phyloP scores from a whole-genome alignment of 2,888 invertebrate species.

The Amblyjoppa fuscipennis region DNA sequence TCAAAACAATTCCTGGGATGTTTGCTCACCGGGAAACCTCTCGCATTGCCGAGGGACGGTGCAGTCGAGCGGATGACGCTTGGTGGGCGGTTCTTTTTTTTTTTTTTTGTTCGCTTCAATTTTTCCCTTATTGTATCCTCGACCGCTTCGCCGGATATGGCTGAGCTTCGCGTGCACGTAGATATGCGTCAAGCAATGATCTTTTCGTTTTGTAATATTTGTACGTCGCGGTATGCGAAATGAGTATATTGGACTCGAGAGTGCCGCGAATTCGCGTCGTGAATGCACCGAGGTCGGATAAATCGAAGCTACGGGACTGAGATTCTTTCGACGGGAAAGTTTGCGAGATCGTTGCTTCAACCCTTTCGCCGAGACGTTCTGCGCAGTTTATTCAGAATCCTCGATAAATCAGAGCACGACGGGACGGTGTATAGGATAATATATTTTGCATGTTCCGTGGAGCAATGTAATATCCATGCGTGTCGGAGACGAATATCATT shows the following conservation, averaged over 20 bases:
- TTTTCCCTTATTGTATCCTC: background rate
- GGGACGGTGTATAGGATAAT: conserved; percentile 5
- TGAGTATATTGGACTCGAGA: conserved; percentile 33
- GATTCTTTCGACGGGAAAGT: conserved; percentile 35
- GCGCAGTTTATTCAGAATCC: conserved; percentile 2
- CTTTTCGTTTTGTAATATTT: conserved; percentile 20
- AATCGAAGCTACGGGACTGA: conserved; percentile 13
- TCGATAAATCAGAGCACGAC: conserved; percentile 50
- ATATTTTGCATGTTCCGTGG: conserved; percentile 11
- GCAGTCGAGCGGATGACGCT: background rate
- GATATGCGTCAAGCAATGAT: conserved; percentile 4
- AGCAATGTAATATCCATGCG: conserved; percentile 2
- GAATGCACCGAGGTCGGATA: conserved; percentile 22
- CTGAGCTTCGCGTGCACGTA: conserved; percentile 8
- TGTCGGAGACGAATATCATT: conserved; percentile 28
- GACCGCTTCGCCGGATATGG: background rate
- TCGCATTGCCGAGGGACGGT: too few species aligned
- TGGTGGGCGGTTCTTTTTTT: background rate
- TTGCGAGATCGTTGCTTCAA: conserved; percentile 38
- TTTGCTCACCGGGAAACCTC: background rate
- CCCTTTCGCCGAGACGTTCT: conserved; percentile 18
- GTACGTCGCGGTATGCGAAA: conserved; percentile 17
- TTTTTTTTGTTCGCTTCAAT: conserved; percentile 7
- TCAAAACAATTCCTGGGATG: conserved; percentile 15
- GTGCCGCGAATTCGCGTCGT: conserved; percentile 27